Evolutionary conservation across 2,888 invertebrate genomes (phyloP), one percentile per base, ranked within the genome.

Genomic region (Dysmachus trigonus): DNA sequence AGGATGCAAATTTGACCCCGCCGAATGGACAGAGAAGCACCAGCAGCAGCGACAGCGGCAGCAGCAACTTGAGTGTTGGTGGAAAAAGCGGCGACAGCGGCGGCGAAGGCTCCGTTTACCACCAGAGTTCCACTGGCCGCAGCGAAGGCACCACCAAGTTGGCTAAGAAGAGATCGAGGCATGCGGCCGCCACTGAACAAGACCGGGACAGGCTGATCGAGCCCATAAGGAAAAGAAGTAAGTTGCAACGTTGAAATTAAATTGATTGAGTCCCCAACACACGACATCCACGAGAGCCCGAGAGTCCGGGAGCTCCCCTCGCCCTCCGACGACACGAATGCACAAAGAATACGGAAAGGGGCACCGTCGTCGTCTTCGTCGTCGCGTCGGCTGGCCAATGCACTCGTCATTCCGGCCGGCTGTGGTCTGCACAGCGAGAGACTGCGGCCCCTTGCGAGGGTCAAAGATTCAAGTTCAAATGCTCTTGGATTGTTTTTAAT

Each of bases 381-480:
- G 27, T 13, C 27, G 30, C 47, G 15, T 27, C 41, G 3, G 8
- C 22, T 30, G 47, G 77, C 47, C 77, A 77, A 77, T 77, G 77
- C 47, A 77, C 77, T 77, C 41, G 51, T 47, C 47, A n/a, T n/a
- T 2, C 47, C 47, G n/a, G 47, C 47, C 62, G 27, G 62, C 53
- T 22, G 22, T n/a, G n/a, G n/a, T n/a, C n/a, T n/a, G 53, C 22
- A 18, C 53, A 53, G 22, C 30, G 1, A 8, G 0, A 2, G n/a
- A 18, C 38, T 18, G 38, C 38, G 31, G 33, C 31, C 73, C 73
- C 30, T n/a, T n/a, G n/a, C 73, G 30, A 33, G 81, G 62, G 81
- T 81, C 62, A 81, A 62, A 62, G 81, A 81, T 53, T 81, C 81
- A 81, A 81, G 81, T 81, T 81, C 81, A 81, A 62, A 62, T n/a